These are phyloP conservation scores for Alectura lathami DNA, from an alignment of 2,113 vertebrate genomes.

Conservation along the genomic window DNA sequence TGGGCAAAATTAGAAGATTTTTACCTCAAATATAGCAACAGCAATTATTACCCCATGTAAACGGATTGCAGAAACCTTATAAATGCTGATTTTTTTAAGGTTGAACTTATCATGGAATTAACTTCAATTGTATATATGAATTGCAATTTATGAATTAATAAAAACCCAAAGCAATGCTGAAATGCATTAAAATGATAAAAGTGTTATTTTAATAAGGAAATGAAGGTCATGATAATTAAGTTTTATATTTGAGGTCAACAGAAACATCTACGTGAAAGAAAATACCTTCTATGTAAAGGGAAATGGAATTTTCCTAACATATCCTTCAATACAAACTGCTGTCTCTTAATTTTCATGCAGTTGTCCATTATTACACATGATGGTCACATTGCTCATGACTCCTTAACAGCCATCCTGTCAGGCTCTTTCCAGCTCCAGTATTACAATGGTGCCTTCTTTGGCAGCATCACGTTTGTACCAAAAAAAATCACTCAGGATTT, in stretches of 20 bases:
- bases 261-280: neutral
- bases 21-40: neutral
- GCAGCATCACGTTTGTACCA: neutral
- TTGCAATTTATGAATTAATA: neutral
- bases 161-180: neutral
- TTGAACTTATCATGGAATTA: neutral
- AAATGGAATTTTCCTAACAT: conserved; percentile 38
- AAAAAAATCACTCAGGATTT: neutral
- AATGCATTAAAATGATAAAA: neutral
- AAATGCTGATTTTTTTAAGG: neutral
- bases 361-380: neutral
- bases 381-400: neutral
- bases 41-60: neutral
- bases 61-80: neutral
- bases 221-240: neutral
- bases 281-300: neutral
- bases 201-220: neutral
- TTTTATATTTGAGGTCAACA: conserved; percentile 35
- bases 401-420: neutral
- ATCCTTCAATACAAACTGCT: neutral
- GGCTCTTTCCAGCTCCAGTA: neutral
- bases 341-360: neutral
- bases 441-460: neutral
- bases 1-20: neutral
- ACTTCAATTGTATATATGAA: neutral